These are phyloP conservation scores for Catostomus latipinnis DNA, from an alignment of 2,797 vertebrate species.

Conservation along the genomic window DNA sequence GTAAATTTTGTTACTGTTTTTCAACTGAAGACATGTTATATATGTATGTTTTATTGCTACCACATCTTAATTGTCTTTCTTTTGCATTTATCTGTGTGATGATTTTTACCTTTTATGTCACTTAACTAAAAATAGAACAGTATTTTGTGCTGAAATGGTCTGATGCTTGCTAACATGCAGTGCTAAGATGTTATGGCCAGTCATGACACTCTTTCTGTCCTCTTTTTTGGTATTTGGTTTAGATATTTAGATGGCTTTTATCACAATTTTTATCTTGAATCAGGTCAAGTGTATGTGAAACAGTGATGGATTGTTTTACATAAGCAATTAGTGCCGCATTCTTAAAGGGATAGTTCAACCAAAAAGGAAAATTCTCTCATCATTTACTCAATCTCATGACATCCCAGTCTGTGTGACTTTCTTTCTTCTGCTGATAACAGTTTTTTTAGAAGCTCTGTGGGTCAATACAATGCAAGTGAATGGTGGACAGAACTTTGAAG, in stretches of 20 bases:
- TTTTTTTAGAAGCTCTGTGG: too few relatives aligned
- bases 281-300: conserved; percentile 4
- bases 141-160: neutral
- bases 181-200: neutral
- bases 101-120: conserved; percentile 15
- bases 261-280: conserved; percentile 13
- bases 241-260: conserved; percentile 3
- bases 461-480: too few relatives aligned
- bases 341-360: too few relatives aligned
- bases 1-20: conserved; percentile 15
- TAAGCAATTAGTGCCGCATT: too few relatives aligned
- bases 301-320: neutral
- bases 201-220: neutral
- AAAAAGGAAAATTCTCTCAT: too few relatives aligned
- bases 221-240: conserved; percentile 4
- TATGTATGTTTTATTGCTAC: neutral
- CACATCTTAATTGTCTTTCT: neutral
- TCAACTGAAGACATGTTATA: neutral
- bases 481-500: too few relatives aligned
- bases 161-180: neutral
- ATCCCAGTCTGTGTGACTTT: too few relatives aligned
- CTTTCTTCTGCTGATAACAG: too few relatives aligned
- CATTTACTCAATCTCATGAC: too few relatives aligned
- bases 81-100: conserved; percentile 7
- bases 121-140: conserved; percentile 13